Conservation (phyloP, 2,797 vertebrate genomes). For the Petrocephalus sullivani region DNA sequence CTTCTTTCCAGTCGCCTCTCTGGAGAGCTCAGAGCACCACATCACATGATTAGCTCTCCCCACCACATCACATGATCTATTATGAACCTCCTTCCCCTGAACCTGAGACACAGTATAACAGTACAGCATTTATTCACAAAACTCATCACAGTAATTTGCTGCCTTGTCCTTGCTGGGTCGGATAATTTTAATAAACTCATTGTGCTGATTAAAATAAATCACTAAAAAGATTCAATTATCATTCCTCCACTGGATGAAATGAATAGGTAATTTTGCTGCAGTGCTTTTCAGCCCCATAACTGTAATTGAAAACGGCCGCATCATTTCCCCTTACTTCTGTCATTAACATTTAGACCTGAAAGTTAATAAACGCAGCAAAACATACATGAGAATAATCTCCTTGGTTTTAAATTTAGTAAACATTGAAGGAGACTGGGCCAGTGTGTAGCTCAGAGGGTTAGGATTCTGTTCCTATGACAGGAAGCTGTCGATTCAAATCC, state of each 20-base stretch:
- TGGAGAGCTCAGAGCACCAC: neutral
- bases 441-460: neutral
- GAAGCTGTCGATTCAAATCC: neutral
- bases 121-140: neutral
- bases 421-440: neutral
- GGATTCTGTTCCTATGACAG: neutral
- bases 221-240: constrained; percentile 15
- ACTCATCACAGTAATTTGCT: neutral
- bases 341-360: neutral
- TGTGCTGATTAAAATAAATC: constrained; percentile 21
- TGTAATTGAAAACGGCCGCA: neutral
- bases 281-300: neutral
- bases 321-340: neutral
- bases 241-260: constrained; percentile 5
- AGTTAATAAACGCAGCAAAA: neutral
- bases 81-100: neutral
- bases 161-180: neutral
- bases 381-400: neutral
- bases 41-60: neutral
- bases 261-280: constrained; percentile 6
- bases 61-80: neutral
- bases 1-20: neutral
- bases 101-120: neutral
- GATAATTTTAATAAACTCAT: constrained; percentile 5
- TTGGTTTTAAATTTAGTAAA: neutral